A percentile compares a stretch with the other conserved stretches of the same genome.
These are phyloP conservation scores for Saimiri boliviensis DNA, from an alignment of 2,113 vertebrate species.

Conservation along the genomic window DNA sequence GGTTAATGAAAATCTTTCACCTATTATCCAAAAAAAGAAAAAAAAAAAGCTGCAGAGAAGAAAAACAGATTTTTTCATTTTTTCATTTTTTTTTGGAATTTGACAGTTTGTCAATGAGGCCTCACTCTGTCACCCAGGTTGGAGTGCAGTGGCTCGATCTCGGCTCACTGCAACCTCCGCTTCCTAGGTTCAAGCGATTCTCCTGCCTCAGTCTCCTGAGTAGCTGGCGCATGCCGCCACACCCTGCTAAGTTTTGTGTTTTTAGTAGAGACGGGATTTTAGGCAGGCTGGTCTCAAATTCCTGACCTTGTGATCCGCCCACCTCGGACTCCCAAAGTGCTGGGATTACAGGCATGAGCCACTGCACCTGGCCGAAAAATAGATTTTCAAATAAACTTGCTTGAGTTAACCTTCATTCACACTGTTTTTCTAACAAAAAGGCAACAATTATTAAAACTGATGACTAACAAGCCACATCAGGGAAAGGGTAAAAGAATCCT, in stretches of 20 bases:
- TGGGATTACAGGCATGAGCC: not conserved
- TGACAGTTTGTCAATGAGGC: too few species aligned
- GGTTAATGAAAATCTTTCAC: not conserved
- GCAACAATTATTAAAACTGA: not conserved
- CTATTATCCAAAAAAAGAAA: not conserved
- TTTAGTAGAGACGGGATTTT: too few species aligned
- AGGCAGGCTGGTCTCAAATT: not conserved
- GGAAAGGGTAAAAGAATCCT: not conserved
- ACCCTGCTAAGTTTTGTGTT: too few species aligned
- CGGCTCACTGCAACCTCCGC: too few species aligned
- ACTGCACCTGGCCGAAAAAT: not conserved
- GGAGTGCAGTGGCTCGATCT: too few species aligned
- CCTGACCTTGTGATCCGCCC: not conserved
- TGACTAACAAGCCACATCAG: not conserved
- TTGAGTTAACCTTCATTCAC: not conserved
- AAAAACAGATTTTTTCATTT: not conserved
- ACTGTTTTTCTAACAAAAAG: slow-evolving; percentile 23
- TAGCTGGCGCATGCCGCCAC: too few species aligned
- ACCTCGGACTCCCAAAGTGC: not conserved
- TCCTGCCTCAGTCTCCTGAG: too few species aligned
- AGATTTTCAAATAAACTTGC: slow-evolving; percentile 19
- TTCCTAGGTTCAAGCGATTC: too few species aligned
- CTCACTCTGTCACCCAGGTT: too few species aligned
- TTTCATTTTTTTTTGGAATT: too few species aligned
- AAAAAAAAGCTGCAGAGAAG: not conserved